Evolutionary conservation across 2,113 vertebrate species (phyloP).

Genomic region (Pedionomus torquatus): DNA sequence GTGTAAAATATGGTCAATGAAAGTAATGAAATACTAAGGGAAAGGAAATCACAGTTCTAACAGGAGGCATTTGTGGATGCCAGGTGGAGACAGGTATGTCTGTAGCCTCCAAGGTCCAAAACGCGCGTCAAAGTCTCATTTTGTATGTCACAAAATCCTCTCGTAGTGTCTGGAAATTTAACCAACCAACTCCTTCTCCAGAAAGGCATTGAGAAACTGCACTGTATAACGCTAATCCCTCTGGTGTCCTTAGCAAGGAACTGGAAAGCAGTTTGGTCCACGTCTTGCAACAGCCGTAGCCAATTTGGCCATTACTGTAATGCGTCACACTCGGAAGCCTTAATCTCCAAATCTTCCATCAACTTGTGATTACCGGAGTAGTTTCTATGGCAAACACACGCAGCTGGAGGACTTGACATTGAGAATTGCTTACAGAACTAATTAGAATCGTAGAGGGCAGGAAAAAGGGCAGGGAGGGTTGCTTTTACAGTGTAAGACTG

Average conservation of each 20-base stretch:
- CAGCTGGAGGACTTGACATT: not conserved
- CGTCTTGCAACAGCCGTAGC: not conserved
- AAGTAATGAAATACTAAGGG: not conserved
- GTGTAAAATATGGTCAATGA: not conserved
- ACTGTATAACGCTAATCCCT: not conserved
- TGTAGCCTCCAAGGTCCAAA: not conserved
- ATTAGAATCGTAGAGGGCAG: not conserved
- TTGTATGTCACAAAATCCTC: not conserved
- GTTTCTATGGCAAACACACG: not conserved
- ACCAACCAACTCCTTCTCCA: not conserved
- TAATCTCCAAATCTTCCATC: not conserved
- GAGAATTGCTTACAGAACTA: not conserved
- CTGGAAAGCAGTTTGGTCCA: not conserved
- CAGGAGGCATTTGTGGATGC: not conserved
- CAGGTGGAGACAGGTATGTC: not conserved
- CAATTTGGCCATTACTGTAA: not conserved
- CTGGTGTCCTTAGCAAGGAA: not conserved
- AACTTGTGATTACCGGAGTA: not conserved
- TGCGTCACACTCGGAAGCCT: not conserved
- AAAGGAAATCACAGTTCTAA: not conserved
- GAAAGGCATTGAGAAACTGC: not conserved
- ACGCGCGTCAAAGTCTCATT: not conserved
- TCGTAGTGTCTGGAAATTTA: not conserved
- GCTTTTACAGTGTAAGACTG: not conserved
- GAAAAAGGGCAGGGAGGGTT: not conserved